Conservation (phyloP, 1,140 invertebrate species). For the Spodoptera frugiperda region DNA sequence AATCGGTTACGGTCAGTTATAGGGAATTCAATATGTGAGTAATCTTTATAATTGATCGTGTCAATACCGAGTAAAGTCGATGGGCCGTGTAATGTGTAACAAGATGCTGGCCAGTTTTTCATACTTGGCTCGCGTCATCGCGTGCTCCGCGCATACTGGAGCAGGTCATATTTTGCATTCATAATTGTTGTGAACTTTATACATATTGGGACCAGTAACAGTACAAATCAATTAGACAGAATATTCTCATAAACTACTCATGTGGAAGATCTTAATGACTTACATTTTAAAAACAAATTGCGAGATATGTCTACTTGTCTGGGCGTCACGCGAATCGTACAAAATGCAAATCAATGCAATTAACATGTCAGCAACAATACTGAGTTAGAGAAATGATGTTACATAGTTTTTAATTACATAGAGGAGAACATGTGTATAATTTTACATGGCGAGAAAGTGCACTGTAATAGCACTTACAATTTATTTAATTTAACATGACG, state of each 20-base stretch:
- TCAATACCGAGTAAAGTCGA: conserved; percentile 45
- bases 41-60: conserved; percentile 48
- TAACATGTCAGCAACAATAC: conserved; percentile 25
- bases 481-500: conserved; percentile 30
- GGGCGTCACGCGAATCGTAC: background rate
- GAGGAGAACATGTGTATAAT: conserved; percentile 15
- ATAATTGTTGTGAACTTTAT: conserved; percentile 52
- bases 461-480: conserved; percentile 20
- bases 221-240: conserved; percentile 15
- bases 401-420: conserved; percentile 24
- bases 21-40: conserved; percentile 34
- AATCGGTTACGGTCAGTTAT: conserved; percentile 10
- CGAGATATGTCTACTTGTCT: background rate
- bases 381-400: conserved; percentile 22
- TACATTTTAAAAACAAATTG: conserved; percentile 11
- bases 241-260: background rate
- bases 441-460: conserved; percentile 24
- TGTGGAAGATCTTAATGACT: conserved; percentile 19
- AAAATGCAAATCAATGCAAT: conserved; percentile 29
- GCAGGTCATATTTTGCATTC: conserved; percentile 33
- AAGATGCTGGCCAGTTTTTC: conserved; percentile 44
- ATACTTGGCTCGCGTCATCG: conserved; percentile 31
- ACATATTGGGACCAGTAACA: conserved; percentile 9
- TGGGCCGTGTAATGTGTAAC: conserved; percentile 43
- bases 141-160: conserved; percentile 17